phyloP scores from a whole-genome alignment of 37 sponge, comb jelly and placozoan species.

The Petrosia ficiformis region DNA sequence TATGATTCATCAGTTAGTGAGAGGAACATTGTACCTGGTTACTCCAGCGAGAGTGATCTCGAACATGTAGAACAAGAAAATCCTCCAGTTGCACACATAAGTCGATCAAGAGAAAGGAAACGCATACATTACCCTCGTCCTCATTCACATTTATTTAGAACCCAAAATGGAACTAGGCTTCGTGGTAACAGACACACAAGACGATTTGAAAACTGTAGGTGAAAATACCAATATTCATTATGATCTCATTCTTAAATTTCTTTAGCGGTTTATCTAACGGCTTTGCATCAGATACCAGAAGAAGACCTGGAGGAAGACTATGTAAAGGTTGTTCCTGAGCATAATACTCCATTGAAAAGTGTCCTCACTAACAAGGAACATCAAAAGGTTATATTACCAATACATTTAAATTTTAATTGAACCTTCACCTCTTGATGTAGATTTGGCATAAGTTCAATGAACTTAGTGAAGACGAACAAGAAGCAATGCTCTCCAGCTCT shows the following conservation, averaged over 20 bases:
- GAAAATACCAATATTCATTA: not conserved
- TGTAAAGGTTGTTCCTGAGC: constrained; percentile 23
- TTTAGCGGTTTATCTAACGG: constrained; percentile 41
- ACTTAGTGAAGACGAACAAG: too few relatives aligned
- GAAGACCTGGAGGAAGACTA: constrained; percentile 35
- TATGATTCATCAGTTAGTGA: not conserved
- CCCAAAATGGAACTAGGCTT: not conserved
- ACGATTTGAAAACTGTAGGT: constrained; percentile 61
- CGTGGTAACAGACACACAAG: constrained; percentile 42
- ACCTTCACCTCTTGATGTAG: too few relatives aligned
- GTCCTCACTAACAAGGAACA: constrained; percentile 22
- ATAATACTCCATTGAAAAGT: constrained; percentile 25
- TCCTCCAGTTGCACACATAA: too few relatives aligned
- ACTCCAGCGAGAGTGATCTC: not conserved
- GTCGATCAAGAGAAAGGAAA: too few relatives aligned
- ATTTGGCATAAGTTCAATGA: not conserved
- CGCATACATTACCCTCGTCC: constrained; percentile 40
- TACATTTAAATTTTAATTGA: too few relatives aligned
- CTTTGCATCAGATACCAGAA: constrained; percentile 35
- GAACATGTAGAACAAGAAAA: not conserved
- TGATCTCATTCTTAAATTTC: not conserved
- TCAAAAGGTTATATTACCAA: not conserved
- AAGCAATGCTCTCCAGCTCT: too few relatives aligned
- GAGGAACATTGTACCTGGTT: not conserved
- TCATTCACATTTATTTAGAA: constrained; percentile 46